These are phyloP conservation scores for Labeo rohita DNA, from an alignment of 2,113 vertebrate genomes.

Conservation along the genomic window DNA sequence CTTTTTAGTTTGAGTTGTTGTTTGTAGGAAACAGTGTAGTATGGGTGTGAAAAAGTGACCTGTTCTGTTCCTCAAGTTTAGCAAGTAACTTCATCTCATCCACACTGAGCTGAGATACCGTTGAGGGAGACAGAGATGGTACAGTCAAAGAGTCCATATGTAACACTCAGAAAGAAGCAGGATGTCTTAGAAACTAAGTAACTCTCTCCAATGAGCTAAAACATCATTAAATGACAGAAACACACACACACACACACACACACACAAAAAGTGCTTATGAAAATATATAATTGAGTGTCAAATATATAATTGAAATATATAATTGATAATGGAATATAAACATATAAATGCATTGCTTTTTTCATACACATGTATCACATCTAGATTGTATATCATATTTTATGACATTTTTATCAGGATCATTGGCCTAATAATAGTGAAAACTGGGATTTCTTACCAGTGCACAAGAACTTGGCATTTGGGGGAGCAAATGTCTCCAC, in stretches of 20 bases:
- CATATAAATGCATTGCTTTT: not conserved
- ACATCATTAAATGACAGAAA: not conserved
- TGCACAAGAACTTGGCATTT: not conserved
- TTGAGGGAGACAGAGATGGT: not conserved
- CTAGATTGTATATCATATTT: not conserved
- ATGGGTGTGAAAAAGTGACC: slow-evolving; percentile 3
- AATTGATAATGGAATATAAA: not conserved
- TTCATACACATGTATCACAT: not conserved
- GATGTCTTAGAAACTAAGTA: not conserved
- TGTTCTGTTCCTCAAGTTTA: slow-evolving; percentile 52
- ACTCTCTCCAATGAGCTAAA: not conserved
- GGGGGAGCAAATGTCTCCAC: not conserved
- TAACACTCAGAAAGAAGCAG: not conserved
- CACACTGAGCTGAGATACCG: slow-evolving; percentile 9
- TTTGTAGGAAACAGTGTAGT: not conserved
- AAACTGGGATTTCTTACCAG: slow-evolving; percentile 22
- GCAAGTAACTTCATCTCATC: slow-evolving; percentile 45
- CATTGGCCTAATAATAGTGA: not conserved
- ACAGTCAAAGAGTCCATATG: slow-evolving; percentile 33
- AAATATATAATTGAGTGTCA: not conserved
- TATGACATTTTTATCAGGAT: not conserved
- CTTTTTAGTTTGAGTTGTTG: not conserved
- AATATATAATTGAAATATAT: not conserved
- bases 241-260: not conserved
- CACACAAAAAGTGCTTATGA: not conserved